Conservation (phyloP, 2,113 vertebrate species). For the Pampusana beccarii region DNA sequence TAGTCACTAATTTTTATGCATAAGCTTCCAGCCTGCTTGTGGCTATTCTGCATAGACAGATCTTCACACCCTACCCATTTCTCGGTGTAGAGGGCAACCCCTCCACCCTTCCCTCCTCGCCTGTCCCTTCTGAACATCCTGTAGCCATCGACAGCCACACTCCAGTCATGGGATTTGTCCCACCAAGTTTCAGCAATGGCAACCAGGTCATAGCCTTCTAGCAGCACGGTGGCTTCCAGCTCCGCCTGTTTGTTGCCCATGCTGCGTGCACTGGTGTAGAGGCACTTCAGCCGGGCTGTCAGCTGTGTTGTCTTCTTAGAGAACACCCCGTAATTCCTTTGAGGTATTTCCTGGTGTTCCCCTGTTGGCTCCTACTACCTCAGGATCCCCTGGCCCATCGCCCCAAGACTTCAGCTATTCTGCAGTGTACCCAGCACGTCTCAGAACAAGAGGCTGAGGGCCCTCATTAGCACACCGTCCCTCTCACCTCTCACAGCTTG, state of each 20-base stretch:
- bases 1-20: neutral
- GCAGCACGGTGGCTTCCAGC: neutral
- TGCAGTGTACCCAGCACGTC: neutral
- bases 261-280: neutral
- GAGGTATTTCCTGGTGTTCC: neutral
- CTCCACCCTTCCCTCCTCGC: accelerated
- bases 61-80: neutral
- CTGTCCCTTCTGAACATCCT: neutral
- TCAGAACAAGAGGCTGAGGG: neutral
- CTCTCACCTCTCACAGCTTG: neutral
- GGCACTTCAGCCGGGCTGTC: neutral
- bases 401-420: neutral
- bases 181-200: neutral
- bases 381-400: neutral
- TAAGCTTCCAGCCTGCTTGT: neutral
- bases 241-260: neutral
- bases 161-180: neutral
- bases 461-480: neutral
- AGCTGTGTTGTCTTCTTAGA: neutral
- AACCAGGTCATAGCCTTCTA: neutral
- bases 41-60: neutral
- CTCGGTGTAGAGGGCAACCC: neutral
- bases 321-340: neutral
- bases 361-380: neutral
- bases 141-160: neutral